Base-by-base conservation (phyloP, 2,797 vertebrate species). In the Apogon hyalosoma region DNA sequence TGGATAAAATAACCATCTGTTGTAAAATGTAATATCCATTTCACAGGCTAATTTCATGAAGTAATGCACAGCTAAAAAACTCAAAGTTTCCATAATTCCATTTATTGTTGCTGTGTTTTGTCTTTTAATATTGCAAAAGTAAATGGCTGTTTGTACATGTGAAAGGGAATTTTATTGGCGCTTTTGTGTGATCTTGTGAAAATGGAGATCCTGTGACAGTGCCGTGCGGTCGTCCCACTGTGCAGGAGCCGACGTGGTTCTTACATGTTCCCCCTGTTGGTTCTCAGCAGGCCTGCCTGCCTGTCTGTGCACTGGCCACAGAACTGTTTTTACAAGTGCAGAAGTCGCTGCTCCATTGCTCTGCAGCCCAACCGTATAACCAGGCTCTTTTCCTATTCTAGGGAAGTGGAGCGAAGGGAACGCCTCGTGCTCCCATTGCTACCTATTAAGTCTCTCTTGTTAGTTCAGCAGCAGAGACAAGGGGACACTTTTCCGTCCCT, bases 321-420 rank as follows among this genome's bases (percentile, higher is more conserved):
- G 73, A 80, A 84, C 83, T 92, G 92, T 92, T 92, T 93, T 92
- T 91, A 91, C 91, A 92, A 92, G 91, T 93, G 91, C 80, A 89
- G 66, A 83, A 90, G 87, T 88, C 66, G 3, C 87, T 88, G 92
- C 84, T 88, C 87, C 90, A 92, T 92, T 92, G 91, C 90, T 90
- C 87, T 88, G 89, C 88, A 91, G 87, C 80, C 88, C 89, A 90
- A 87, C 89, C 88, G 78, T 93, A 84, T 90, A 92, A 92, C 90
- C 87, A 88, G 80, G 73, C 85, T 88, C 85, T 89, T 91, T 89
- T 88, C 86, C 85, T 88, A 82, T 88, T 90, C 83, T 82, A 62
- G 75, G 85, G 76, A 85, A 85, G 78, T 86, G 76, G 77, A 89
- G 84, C 70, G 65, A 80, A 74, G 66, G 80, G 77, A 84, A 80